Evolutionary conservation across 1,140 invertebrate species (phyloP).

Genomic region (Spodoptera frugiperda): DNA sequence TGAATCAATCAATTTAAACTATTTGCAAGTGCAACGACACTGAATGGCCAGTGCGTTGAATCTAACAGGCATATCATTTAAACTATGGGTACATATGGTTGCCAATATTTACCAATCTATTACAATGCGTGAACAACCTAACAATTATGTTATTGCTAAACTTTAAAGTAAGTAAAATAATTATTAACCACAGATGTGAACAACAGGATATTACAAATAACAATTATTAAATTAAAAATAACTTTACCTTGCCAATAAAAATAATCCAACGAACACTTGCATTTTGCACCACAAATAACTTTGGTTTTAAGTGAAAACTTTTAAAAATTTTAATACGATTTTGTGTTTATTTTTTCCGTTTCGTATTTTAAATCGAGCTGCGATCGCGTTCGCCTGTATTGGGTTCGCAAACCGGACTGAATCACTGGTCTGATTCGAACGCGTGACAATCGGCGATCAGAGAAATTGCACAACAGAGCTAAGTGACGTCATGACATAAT

Average conservation of each 20-base stretch:
- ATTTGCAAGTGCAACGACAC: slow-evolving; percentile 32
- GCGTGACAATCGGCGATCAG: neutral
- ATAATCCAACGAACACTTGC: slow-evolving; percentile 19
- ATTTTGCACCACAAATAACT: slow-evolving; percentile 23
- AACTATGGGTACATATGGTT: neutral
- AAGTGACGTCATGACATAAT: neutral
- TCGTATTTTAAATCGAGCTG: neutral
- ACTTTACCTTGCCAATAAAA: slow-evolving; percentile 14
- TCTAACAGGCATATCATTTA: neutral
- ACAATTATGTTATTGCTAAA: too few species aligned
- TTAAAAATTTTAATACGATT: neutral
- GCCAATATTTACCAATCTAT: neutral
- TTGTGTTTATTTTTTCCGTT: neutral
- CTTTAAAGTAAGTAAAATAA: too few species aligned
- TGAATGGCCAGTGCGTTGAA: neutral
- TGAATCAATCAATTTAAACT: slow-evolving; percentile 30
- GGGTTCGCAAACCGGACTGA: slow-evolving; percentile 17
- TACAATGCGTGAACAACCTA: neutral
- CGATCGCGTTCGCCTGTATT: neutral
- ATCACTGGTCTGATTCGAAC: neutral
- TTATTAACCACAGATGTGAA: too few species aligned
- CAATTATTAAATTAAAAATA: neutral
- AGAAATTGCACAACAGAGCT: slow-evolving; percentile 26
- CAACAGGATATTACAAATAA: neutral
- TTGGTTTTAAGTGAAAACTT: neutral